Base-by-base conservation (phyloP, 1,140 invertebrate species). In the Sitobion miscanthi region DNA sequence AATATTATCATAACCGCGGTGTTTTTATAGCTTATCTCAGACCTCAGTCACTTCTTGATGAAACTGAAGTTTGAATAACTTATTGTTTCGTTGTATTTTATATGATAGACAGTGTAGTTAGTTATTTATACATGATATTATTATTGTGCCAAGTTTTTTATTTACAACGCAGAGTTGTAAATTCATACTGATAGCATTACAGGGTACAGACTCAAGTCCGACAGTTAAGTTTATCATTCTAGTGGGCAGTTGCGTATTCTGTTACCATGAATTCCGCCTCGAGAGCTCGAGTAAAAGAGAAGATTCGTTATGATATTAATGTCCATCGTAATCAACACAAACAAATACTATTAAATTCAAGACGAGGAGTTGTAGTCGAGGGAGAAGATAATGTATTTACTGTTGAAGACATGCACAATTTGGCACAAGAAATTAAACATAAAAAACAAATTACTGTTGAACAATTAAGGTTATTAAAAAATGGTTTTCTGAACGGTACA, bases 231-330 rank as follows among this genome's bases (percentile, higher is more conserved):
- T 77, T 6, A n/a, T 77, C 14, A 77, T n/a, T 77, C 17, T 42
- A 42, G 4, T 42, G 2, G 42, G 42, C 30, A n/a, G 30, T n/a
- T 77, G 62, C 14, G 17, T n/a, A 77, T 77, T 88, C 21, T 57
- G n/a, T 89, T 30, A 38, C 35, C 21, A 57, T 89, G 35, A 54
- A 52, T 90, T 90, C 25, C 20, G 30, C 54, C 9, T 69, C 90
- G 25, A 86, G 2, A 52, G 20, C 57, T 86, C 82, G 91, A 30
- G 91, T 93, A 45, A 93, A 93, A 86, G 82, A 93, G 49, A 93
- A 93, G 42, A 93, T 93, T 52, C 91, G 91, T 82, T 93, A 86
- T 54, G 91, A 93, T 57, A 17, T 93, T 54, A 57, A 86, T 93
- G 52, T 57, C 38, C 91, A 93, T 42, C 91, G 91, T 54, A 35